A percentile compares a stretch with the other conserved stretches of the same genome.
Evolutionary conservation across 2,888 invertebrate genomes (phyloP).

Genomic region (Lasiommata megera): DNA sequence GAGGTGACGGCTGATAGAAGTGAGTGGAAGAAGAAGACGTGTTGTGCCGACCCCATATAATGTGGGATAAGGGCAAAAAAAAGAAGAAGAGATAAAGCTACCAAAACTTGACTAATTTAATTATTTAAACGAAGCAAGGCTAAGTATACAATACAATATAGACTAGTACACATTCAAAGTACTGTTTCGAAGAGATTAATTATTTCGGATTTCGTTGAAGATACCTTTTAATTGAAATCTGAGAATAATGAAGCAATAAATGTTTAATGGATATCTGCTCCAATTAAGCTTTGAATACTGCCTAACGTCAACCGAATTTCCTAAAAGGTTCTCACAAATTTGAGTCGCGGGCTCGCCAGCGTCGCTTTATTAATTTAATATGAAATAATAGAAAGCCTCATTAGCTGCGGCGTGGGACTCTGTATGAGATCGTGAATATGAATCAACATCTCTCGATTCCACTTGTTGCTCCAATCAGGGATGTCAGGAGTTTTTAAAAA

Average conservation of each 20-base stretch:
- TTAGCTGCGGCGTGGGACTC: not conserved
- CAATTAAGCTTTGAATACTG: not conserved
- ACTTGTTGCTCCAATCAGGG: slow-evolving; percentile 3
- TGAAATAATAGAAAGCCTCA: not conserved
- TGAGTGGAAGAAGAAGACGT: too few relatives aligned
- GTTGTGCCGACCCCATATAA: too few relatives aligned
- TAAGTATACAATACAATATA: too few relatives aligned
- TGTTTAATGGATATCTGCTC: slow-evolving; percentile 1
- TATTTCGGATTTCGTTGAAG: not conserved
- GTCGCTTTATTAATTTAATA: not conserved
- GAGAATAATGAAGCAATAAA: slow-evolving; percentile 5
- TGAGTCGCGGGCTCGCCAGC: not conserved
- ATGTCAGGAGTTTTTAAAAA: not conserved
- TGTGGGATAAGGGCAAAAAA: too few relatives aligned
- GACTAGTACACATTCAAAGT: not conserved
- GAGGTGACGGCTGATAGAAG: too few relatives aligned
- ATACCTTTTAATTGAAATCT: slow-evolving; percentile 1
- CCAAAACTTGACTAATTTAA: too few relatives aligned
- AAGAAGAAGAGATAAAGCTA: too few relatives aligned
- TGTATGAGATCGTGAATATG: not conserved
- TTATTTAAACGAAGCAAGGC: too few relatives aligned
- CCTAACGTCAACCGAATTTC: not conserved
- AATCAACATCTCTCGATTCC: not conserved
- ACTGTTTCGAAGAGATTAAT: not conserved
- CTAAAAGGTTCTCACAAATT: slow-evolving; percentile 2